phyloP scores from a whole-genome alignment of 2,888 invertebrate species.

The Oligia strigilis region DNA sequence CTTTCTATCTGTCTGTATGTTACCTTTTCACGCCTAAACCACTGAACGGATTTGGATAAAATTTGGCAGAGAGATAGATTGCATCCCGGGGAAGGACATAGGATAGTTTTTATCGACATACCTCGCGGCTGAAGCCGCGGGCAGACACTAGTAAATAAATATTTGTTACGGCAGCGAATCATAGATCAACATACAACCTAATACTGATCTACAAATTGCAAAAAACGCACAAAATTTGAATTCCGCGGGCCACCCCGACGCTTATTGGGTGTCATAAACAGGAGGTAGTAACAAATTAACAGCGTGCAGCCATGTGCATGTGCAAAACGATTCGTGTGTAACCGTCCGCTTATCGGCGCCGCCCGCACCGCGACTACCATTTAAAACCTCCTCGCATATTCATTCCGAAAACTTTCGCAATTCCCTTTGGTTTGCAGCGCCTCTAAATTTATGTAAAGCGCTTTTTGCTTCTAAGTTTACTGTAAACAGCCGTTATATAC shows the following conservation, averaged over 20 bases:
- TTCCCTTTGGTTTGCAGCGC: slow-evolving; percentile 79
- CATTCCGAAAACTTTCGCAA: slow-evolving; percentile 83
- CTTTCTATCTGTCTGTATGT: too few species aligned
- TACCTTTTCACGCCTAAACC: too few species aligned
- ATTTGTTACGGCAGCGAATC: neutral
- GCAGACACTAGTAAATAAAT: too few species aligned
- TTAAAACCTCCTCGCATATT: slow-evolving; percentile 82
- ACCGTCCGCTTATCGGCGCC: slow-evolving; percentile 66
- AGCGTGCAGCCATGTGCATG: slow-evolving; percentile 54
- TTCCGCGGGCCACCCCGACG: neutral
- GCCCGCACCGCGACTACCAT: slow-evolving; percentile 65
- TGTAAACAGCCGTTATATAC: slow-evolving; percentile 51
- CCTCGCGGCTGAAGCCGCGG: too few species aligned
- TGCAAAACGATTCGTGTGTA: slow-evolving; percentile 52
- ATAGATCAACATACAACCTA: neutral
- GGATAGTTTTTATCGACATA: too few species aligned
- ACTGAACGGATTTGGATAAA: too few species aligned
- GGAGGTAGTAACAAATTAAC: slow-evolving; percentile 61
- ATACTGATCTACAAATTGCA: neutral
- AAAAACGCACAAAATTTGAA: neutral
- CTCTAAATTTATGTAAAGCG: slow-evolving; percentile 77
- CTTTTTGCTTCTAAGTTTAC: slow-evolving; percentile 68
- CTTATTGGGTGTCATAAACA: slow-evolving; percentile 9
- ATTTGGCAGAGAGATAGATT: too few species aligned
- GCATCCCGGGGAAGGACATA: too few species aligned